Evolutionary conservation across 1,140 invertebrate genomes (phyloP).

Genomic region (Drosophila eugracilis): DNA sequence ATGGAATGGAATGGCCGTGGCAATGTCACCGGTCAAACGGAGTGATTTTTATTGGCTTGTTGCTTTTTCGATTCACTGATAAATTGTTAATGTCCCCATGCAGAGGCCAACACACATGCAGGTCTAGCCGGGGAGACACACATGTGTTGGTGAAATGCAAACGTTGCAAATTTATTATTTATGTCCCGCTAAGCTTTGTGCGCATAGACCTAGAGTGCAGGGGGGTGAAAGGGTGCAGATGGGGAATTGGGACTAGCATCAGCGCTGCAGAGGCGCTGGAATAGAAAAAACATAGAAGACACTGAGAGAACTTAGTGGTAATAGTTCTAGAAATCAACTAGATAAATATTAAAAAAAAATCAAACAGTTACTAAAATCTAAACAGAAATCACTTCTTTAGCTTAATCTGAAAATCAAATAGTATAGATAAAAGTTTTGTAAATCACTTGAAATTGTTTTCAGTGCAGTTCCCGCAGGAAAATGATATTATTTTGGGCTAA

Average conservation of each 20-base stretch:
- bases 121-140: conserved; percentile 41
- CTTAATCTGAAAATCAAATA: too few relatives aligned
- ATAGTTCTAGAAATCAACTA: neutral
- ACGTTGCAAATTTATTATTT: conserved; percentile 80
- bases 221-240: neutral
- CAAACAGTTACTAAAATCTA: too few relatives aligned
- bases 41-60: conserved; percentile 81
- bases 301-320: neutral
- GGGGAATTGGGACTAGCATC: conserved; percentile 2
- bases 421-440: too few relatives aligned
- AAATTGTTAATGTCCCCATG: conserved; percentile 70
- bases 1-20: conserved; percentile 12
- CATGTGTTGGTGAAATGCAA: conserved; percentile 59
- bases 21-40: conserved; percentile 75
- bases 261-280: conserved; percentile 25
- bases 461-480: conserved; percentile 16
- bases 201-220: conserved; percentile 25
- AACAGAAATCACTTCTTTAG: too few relatives aligned
- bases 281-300: conserved; percentile 1
- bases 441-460: too few relatives aligned
- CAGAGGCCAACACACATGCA: conserved; percentile 15
- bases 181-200: conserved; percentile 76
- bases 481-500: conserved; percentile 47
- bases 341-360: neutral
- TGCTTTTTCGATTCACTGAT: conserved; percentile 78